Conservation (phyloP, 2,888 invertebrate genomes). For the Plagiodera versicolora region DNA sequence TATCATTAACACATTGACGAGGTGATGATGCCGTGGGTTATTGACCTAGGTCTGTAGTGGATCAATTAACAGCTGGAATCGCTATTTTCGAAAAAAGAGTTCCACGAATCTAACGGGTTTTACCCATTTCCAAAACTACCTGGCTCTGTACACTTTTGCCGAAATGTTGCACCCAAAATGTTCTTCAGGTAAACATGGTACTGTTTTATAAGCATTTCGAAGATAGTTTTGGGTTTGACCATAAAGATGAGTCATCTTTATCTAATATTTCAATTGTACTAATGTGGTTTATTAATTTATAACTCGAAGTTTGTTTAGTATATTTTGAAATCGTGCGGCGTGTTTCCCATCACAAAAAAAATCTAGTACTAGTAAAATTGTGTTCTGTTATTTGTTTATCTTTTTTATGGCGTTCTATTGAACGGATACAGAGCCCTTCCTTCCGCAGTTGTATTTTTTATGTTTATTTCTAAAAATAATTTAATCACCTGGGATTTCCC, state of each 20-base stretch:
- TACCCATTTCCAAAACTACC: background rate
- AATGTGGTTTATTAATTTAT: background rate
- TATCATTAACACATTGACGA: background rate
- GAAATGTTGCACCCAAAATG: background rate
- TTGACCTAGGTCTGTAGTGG: background rate
- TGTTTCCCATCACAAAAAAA: background rate
- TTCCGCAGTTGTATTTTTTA: too few relatives aligned
- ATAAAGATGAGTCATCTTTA: background rate
- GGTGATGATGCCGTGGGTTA: background rate
- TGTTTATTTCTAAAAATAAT: too few relatives aligned
- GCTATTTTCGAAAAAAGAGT: too few relatives aligned
- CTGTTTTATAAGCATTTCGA: too few relatives aligned
- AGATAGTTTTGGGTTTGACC: background rate
- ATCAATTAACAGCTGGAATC: too few relatives aligned
- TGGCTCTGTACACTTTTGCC: background rate
- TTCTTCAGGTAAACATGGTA: too few relatives aligned
- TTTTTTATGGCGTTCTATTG: too few relatives aligned
- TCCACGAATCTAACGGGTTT: too few relatives aligned
- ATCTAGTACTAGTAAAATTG: background rate
- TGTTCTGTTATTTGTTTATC: too few relatives aligned
- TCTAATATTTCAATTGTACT: background rate
- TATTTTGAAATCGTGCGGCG: background rate
- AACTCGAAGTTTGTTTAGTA: background rate
- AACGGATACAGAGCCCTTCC: too few relatives aligned
- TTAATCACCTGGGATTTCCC: too few relatives aligned